These are phyloP conservation scores for Protophormia terraenovae DNA, from an alignment of 2,888 invertebrate genomes.

Conservation along the genomic window DNA sequence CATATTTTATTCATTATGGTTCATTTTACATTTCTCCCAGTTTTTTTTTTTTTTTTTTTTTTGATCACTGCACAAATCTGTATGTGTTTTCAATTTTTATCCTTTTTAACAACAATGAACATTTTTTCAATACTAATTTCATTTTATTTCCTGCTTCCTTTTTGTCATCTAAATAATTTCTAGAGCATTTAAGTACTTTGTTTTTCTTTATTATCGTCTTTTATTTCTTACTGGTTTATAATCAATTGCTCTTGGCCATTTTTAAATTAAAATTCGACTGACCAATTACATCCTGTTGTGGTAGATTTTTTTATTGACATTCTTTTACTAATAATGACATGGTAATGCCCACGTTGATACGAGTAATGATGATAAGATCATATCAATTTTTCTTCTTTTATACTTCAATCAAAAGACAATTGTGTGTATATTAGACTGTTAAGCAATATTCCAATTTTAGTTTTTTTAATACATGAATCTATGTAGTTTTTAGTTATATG, in stretches of 20 bases:
- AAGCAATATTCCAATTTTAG: no score
- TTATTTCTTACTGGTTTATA: neutral
- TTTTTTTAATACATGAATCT: neutral
- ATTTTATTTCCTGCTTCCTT: neutral
- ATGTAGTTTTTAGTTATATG: neutral
- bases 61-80: no score
- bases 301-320: neutral
- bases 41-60: no score
- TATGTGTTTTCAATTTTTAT: no score
- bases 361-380: slow-evolving; percentile 35
- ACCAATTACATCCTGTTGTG: slow-evolving; percentile 23
- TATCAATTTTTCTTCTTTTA: slow-evolving; percentile 36
- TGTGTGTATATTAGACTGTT: neutral
- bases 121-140: neutral
- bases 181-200: neutral
- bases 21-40: no score
- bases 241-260: slow-evolving; percentile 44
- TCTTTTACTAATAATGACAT: neutral
- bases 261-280: slow-evolving; percentile 30
- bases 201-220: neutral
- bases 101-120: no score
- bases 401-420: neutral
- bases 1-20: no score
- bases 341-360: slow-evolving; percentile 10
- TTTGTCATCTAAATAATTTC: neutral